Evolutionary conservation across 2,113 vertebrate genomes (phyloP).

Genomic region (Xiphias gladius): DNA sequence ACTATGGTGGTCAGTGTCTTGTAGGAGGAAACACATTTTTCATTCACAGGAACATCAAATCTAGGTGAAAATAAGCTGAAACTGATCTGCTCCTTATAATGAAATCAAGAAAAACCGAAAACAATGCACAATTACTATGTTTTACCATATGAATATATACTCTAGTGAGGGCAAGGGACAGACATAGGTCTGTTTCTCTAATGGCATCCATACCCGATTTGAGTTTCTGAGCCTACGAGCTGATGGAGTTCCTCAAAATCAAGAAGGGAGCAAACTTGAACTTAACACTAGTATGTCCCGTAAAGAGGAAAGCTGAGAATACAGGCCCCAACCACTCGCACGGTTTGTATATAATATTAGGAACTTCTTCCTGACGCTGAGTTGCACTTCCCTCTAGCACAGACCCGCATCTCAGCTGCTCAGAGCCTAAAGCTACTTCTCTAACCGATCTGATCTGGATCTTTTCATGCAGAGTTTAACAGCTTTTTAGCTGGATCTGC

Average conservation of each 20-base stretch:
- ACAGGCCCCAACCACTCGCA: not conserved
- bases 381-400: slow-evolving; percentile 32
- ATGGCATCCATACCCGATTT: not conserved
- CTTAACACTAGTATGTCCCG: not conserved
- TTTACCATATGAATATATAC: too few species aligned
- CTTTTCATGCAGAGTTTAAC: slow-evolving; percentile 8
- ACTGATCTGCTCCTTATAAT: not conserved
- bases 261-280: not conserved
- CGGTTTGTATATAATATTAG: not conserved
- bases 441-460: slow-evolving; percentile 28
- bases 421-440: not conserved
- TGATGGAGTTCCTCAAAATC: not conserved
- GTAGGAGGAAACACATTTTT: not conserved
- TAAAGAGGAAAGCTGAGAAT: not conserved
- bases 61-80: not conserved
- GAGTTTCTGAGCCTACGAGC: not conserved
- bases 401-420: not conserved
- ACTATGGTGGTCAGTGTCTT: too few species aligned
- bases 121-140: too few species aligned
- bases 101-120: not conserved
- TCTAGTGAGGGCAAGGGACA: too few species aligned
- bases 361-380: not conserved
- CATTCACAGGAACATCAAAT: too few species aligned
- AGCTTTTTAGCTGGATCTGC: slow-evolving; percentile 17
- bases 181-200: not conserved